A percentile compares a stretch with the other conserved stretches of the same genome.
phyloP scores from a whole-genome alignment of 2,113 vertebrate species.

The Epinephelus fuscoguttatus region DNA sequence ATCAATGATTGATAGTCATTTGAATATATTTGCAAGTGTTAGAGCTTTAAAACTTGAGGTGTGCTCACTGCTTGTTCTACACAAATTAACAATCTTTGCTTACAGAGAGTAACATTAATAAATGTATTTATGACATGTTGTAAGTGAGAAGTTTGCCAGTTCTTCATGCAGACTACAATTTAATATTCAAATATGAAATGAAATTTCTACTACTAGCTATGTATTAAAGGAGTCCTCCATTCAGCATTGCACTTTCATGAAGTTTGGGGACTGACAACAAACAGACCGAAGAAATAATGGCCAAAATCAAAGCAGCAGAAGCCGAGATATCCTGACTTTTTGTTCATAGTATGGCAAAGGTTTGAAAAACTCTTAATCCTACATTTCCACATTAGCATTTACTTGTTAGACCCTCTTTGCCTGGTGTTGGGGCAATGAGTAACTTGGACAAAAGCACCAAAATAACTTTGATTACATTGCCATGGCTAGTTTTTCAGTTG shows the following conservation, averaged over 20 bases:
- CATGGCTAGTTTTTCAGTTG: no score
- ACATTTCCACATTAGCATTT: no score
- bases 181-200: background rate
- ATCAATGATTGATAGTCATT: conserved; percentile 35
- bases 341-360: background rate
- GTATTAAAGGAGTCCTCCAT: background rate
- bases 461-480: no score
- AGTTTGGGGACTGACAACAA: background rate
- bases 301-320: background rate
- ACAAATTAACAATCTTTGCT: background rate
- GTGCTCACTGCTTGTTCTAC: background rate
- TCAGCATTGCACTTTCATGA: background rate
- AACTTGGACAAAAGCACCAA: no score
- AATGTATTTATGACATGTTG: background rate
- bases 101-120: background rate
- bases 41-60: background rate
- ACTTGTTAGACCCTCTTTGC: no score
- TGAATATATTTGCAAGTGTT: conserved; percentile 40
- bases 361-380: no score
- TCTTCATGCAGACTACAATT: background rate
- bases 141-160: no score
- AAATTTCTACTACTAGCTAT: no score
- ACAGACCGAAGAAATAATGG: background rate
- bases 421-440: no score
- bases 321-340: background rate